phyloP scores from a whole-genome alignment of 2,888 invertebrate genomes.

The Drosophila quinaria region DNA sequence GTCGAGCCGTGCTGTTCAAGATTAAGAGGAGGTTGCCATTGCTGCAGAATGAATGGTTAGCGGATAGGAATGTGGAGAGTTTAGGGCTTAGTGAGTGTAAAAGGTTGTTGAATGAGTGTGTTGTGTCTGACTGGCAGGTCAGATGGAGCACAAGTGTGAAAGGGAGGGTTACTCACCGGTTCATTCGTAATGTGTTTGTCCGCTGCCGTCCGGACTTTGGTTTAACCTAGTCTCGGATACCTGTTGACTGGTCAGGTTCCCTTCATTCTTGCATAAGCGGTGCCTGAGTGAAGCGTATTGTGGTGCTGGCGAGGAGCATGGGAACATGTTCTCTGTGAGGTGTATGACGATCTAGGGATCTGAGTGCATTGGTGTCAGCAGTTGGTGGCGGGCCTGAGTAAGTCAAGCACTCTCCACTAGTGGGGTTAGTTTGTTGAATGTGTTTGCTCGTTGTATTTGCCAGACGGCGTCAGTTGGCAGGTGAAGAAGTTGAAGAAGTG shows the following conservation, averaged over 20 bases:
- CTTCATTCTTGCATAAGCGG: slow-evolving; percentile 13
- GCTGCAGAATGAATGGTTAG: too few species aligned
- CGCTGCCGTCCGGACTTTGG: slow-evolving; percentile 8
- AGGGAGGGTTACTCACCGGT: slow-evolving; percentile 5
- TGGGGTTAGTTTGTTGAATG: slow-evolving; percentile 8
- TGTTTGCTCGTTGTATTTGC: slow-evolving; percentile 10
- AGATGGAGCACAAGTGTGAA: too few species aligned
- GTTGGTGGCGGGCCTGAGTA: slow-evolving; percentile 4
- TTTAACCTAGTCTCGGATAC: slow-evolving; percentile 4
- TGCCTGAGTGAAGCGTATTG: slow-evolving; percentile 1
- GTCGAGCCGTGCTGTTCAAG: too few species aligned
- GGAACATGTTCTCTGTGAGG: slow-evolving; percentile 19
- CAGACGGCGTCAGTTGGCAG: not conserved
- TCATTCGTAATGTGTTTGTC: slow-evolving; percentile 17
- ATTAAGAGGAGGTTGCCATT: too few species aligned
- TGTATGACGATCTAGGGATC: slow-evolving; percentile 6
- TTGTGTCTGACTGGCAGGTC: too few species aligned
- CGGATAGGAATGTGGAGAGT: too few species aligned
- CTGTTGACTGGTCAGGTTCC: slow-evolving; percentile 14
- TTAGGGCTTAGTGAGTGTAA: too few species aligned
- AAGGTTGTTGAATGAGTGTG: too few species aligned
- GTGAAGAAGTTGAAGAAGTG: not conserved
- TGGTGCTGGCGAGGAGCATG: slow-evolving; percentile 4
- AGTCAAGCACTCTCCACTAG: slow-evolving; percentile 18
- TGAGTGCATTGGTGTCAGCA: slow-evolving; percentile 2